These are phyloP conservation scores for Rhinichthys osculus DNA, from an alignment of 2,797 vertebrate species.

Conservation along the genomic window DNA sequence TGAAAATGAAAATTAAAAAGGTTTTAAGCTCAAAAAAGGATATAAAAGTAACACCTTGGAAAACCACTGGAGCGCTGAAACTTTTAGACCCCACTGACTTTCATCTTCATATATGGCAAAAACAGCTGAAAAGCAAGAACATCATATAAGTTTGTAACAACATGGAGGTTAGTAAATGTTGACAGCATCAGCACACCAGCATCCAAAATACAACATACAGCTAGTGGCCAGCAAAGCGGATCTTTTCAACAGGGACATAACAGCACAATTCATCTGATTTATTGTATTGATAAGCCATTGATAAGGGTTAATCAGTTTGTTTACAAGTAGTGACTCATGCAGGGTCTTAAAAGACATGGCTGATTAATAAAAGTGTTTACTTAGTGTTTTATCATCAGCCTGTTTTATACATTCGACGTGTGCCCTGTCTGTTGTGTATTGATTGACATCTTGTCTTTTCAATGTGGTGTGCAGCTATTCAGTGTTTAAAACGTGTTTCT, in stretches of 20 bases:
- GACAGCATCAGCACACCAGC: neutral
- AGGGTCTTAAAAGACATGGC: neutral
- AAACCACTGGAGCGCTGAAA: neutral
- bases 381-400: conserved; percentile 8
- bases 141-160: neutral
- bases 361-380: conserved; percentile 22
- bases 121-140: neutral
- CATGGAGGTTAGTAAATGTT: neutral
- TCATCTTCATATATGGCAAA: neutral
- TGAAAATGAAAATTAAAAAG: too few relatives aligned
- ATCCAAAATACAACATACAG: neutral
- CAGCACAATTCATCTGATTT: conserved; percentile 16
- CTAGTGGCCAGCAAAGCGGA: neutral
- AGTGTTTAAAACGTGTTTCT: conserved; percentile 23
- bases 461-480: neutral
- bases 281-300: neutral
- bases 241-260: neutral
- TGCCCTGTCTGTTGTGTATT: neutral
- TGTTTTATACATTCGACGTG: neutral
- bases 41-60: neutral
- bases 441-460: conserved; percentile 7
- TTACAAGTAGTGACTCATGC: conserved; percentile 27
- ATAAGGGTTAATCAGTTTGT: conserved; percentile 20
- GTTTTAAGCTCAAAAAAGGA: neutral
- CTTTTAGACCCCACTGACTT: neutral